A percentile compares a stretch with the other conserved stretches of the same genome.
Evolutionary conservation across 1,140 invertebrate genomes (phyloP).

Genomic region (Dinoponera quadriceps): DNA sequence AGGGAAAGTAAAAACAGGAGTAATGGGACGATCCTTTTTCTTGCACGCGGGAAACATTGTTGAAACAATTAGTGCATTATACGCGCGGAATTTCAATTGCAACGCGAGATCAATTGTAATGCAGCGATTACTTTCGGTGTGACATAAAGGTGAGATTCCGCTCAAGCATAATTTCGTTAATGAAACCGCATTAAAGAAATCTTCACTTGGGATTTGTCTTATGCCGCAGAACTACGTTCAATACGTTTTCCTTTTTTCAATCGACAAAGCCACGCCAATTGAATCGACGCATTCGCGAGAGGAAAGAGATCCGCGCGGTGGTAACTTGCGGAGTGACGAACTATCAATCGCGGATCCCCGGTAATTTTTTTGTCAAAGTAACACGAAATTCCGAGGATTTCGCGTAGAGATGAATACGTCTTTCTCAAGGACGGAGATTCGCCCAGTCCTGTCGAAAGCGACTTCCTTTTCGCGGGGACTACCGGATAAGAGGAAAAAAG

Average conservation of each 20-base stretch:
- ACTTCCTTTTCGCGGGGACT: conserved; percentile 35
- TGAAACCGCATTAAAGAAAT: no score
- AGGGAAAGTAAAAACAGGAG: not conserved
- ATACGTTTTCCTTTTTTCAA: not conserved
- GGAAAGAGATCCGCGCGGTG: conserved; percentile 3
- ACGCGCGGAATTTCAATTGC: no score
- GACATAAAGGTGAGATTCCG: not conserved
- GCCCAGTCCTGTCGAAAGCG: not conserved
- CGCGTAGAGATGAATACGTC: not conserved
- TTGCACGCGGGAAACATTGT: not conserved
- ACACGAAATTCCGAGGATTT: conserved; percentile 23
- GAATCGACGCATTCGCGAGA: conserved; percentile 5
- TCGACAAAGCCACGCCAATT: conserved; percentile 1
- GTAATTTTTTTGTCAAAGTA: conserved; percentile 51
- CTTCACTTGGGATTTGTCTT: not conserved
- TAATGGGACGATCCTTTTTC: not conserved
- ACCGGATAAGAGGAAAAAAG: conserved; percentile 36
- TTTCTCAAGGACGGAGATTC: conserved; percentile 46
- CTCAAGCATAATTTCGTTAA: not conserved
- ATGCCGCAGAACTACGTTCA: not conserved
- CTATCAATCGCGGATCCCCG: conserved; percentile 3
- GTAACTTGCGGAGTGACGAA: conserved; percentile 10
- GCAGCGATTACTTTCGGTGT: not conserved
- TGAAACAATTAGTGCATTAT: no score
- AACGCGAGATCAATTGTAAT: not conserved